These are phyloP conservation scores for Endomychus coccineus DNA, from an alignment of 2,888 invertebrate genomes.

Conservation along the genomic window DNA sequence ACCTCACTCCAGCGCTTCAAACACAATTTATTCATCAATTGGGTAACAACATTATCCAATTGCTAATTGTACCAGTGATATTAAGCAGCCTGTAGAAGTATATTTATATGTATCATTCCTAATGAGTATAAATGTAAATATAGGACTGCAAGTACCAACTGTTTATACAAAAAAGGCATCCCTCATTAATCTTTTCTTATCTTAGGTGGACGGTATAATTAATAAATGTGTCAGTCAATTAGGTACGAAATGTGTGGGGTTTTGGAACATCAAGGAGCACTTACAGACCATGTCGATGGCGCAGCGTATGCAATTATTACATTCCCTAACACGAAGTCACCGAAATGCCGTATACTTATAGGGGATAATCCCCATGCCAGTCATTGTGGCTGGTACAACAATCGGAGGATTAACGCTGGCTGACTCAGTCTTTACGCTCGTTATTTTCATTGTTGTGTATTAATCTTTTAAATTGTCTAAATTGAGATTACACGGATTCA, in stretches of 20 bases:
- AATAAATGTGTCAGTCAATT: neutral
- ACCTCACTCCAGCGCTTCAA: too few species aligned
- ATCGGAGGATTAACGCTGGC: neutral
- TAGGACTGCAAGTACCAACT: too few species aligned
- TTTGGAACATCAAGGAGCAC: neutral
- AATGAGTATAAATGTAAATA: too few species aligned
- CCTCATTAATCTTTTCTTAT: constrained; percentile 1
- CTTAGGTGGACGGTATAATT: neutral
- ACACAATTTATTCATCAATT: too few species aligned
- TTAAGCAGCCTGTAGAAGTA: too few species aligned
- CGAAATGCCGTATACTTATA: neutral
- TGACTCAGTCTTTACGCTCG: neutral
- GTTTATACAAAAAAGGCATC: too few species aligned
- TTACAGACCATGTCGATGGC: neutral
- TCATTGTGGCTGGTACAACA: constrained; percentile 1
- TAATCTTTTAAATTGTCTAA: neutral
- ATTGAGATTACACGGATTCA: too few species aligned
- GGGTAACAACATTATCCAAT: too few species aligned
- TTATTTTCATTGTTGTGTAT: neutral
- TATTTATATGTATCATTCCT: too few species aligned
- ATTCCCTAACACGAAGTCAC: neutral
- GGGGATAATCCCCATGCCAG: constrained; percentile 1
- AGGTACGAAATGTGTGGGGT: neutral
- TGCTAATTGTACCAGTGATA: too few species aligned
- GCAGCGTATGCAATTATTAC: neutral